Evolutionary conservation across 2,888 invertebrate species (phyloP), one percentile per base, ranked within the genome.

Genomic region (Stenichneumon culpator): DNA sequence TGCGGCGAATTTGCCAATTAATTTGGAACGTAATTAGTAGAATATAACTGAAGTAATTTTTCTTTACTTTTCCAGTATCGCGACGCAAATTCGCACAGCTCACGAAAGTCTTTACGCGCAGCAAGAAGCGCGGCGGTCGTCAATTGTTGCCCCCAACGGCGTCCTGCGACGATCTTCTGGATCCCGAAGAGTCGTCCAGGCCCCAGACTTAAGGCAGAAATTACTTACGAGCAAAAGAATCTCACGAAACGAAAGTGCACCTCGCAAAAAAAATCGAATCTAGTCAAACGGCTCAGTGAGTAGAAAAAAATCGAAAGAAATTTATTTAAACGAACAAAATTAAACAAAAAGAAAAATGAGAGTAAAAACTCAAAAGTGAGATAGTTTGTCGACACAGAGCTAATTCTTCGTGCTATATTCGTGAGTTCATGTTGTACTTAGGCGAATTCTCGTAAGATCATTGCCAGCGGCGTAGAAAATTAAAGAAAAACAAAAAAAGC

Each of bases 1-100:
- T 5, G 3, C n/a, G 19, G 28, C 32, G 11, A 36, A 52, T 9
- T 47, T 14, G 11, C 36, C 14, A 44, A 57, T 22, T 39, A 39
- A 39, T 39, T 39, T 39, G 1, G 39, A 39, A 39, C 9, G 9
- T 9, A 9, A 7, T 39, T n/a, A n/a, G n/a, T n/a, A n/a, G n/a
- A n/a, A n/a, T n/a, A n/a, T n/a, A n/a, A n/a, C n/a, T n/a, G n/a
- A n/a, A n/a, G 9, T 9, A 9, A 7, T 39, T 28, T 14, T 57
- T 25, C 28, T 72, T 36, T 86, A 87, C 47, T 65, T 44, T 94
- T 94, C 9, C 94, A 96, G 96, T 96, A 88, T 97, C 97, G 7
- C 96, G 97, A 86, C 97, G 97, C 92, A 97, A 97, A 94, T 97
- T 97, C 94, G 96, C 97, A 28, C 97, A 97, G 94, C 94, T 97